Percentiles rank a stretch among this genome's conserved stretches.
Conservation (phyloP, 1,140 invertebrate genomes). For the Pogonognathellus flavescens region DNA sequence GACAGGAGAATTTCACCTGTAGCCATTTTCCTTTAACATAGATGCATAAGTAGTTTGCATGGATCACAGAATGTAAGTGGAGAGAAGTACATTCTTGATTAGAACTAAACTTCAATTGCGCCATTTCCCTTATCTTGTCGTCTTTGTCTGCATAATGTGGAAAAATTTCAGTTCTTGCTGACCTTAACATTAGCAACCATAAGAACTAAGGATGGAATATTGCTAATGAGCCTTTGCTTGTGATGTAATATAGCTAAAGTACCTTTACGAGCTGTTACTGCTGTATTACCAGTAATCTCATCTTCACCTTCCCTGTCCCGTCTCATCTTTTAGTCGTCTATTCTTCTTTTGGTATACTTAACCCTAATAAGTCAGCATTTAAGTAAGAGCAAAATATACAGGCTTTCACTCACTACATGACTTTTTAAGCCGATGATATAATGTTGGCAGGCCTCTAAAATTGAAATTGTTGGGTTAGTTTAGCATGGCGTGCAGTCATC, state of each 20-base stretch:
- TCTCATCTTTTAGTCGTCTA: background rate
- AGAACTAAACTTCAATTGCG: background rate
- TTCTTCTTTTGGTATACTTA: background rate
- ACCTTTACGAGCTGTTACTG: background rate
- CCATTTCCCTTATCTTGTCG: constrained; percentile 17
- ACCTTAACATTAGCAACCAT: background rate
- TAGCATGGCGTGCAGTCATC: too few relatives aligned
- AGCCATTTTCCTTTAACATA: background rate
- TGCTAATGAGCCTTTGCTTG: background rate
- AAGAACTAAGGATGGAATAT: too few relatives aligned
- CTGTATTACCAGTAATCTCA: background rate
- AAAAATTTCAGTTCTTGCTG: constrained; percentile 16
- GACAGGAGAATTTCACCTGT: constrained; percentile 21
- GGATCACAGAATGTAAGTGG: too few relatives aligned
- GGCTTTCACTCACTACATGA: constrained; percentile 18
- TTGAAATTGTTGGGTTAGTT: too few relatives aligned
- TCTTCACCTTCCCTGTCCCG: background rate
- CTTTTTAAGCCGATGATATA: background rate
- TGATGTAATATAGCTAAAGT: background rate
- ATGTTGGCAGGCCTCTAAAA: background rate
- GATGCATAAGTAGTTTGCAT: too few relatives aligned
- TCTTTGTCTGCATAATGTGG: constrained; percentile 26
- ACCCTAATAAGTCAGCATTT: constrained; percentile 40
- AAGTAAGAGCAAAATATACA: constrained; percentile 23
- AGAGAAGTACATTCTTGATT: background rate